These are phyloP conservation scores for Paracyclopina nana DNA, from an alignment of 1,140 invertebrate genomes.

Conservation along the genomic window DNA sequence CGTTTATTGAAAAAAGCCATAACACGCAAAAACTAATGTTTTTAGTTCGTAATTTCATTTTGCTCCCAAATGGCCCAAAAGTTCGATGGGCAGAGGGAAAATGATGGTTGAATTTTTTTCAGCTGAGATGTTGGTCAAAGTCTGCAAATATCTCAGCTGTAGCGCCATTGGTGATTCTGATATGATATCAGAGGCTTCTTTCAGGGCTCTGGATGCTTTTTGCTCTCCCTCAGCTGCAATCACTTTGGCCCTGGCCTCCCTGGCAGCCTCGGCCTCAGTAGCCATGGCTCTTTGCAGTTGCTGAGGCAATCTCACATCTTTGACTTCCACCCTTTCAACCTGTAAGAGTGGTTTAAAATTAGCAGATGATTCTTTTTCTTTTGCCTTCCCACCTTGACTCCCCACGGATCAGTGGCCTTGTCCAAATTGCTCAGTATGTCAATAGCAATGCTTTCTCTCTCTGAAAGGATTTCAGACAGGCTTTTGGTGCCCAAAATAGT, in stretches of 20 bases:
- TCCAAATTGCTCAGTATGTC: not conserved
- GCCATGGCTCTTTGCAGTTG: conserved; percentile 29
- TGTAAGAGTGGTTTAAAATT: not conserved
- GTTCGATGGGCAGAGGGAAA: conserved; percentile 80
- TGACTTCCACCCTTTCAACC: conserved; percentile 23
- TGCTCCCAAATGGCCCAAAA: conserved; percentile 30
- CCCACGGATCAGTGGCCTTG: not conserved
- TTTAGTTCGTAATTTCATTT: too few relatives aligned
- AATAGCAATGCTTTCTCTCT: not conserved
- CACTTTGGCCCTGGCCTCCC: conserved; percentile 23
- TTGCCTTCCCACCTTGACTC: conserved; percentile 32
- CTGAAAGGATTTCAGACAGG: not conserved
- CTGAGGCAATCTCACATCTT: conserved; percentile 23
- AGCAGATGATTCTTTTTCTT: too few relatives aligned
- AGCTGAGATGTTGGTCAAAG: conserved; percentile 77
- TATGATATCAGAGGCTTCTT: conserved; percentile 32
- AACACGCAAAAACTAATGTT: too few relatives aligned
- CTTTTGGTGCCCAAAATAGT: not conserved
- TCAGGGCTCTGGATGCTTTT: conserved; percentile 30
- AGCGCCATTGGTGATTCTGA: conserved; percentile 21
- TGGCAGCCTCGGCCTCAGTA: conserved; percentile 11
- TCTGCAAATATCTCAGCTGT: conserved; percentile 44
- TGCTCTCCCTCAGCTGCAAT: conserved; percentile 36
- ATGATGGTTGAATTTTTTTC: conserved; percentile 97
- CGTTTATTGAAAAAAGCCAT: too few relatives aligned